Evolutionary conservation across 2,113 vertebrate species (phyloP), one percentile per base, ranked within the genome.

Genomic region (Craseonycteris thonglongyai): DNA sequence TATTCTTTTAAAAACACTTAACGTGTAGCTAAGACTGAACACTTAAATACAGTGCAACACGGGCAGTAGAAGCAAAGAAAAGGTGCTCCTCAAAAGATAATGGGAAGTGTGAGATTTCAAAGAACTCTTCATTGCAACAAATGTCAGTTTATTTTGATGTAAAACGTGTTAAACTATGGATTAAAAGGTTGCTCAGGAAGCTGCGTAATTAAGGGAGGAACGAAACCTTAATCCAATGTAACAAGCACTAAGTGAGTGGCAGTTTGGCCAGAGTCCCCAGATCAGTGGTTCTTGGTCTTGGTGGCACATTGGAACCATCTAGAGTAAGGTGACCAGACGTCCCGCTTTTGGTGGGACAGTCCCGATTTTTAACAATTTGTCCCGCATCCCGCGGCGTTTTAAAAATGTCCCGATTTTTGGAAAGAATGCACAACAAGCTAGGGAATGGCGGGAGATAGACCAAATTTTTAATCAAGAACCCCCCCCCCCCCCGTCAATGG

Each of bases 101-200:
- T 74, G 63, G 93, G 22, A 94, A 90, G 47, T 76, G 66, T 95
- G 91, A 93, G 47, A 71, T 86, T 89, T 93, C 74, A 59, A 63
- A 49, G 40, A 42, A 91, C 11, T 40, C 38, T 66, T 58, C 49
- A 63, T 10, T 63, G 68, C 30, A 51, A 71, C 26, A 91, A 80
- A 92, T 78, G 61, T 28, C 56, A 63, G 58, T 72, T 19, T 59
- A 45, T 95, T 88, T 90, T 63, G 66, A 59, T 90, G 18, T 58
- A 14, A n/a, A 74, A 66, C 47, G 28, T 7, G 18, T 22, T 80
- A 87, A 38, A 16, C 63, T 81, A 0, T 72, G 88, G 42, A n/a
- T 81, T 71, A 15, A 85, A 80, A 92, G 24, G 26, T 94, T 95
- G 59, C 79, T 72, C n/a, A 78, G 61, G 61, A 90, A 79, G 58